These are phyloP conservation scores for Cyprinodon diabolis DNA, from an alignment of 2,797 vertebrate genomes.

Conservation along the genomic window DNA sequence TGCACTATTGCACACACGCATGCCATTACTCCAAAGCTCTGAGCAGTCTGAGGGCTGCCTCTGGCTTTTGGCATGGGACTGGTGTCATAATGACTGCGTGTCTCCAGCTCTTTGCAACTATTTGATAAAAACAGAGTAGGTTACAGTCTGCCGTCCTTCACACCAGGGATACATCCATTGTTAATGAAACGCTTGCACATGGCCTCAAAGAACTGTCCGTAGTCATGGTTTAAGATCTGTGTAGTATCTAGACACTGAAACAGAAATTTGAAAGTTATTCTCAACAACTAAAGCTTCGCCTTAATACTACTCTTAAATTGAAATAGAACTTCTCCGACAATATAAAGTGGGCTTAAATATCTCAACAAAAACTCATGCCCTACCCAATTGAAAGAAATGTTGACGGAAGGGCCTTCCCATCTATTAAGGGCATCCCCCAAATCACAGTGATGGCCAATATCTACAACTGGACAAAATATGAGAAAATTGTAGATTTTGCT, in stretches of 20 bases:
- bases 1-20: slow-evolving; percentile 55
- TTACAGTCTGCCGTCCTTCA: slow-evolving; percentile 69
- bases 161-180: slow-evolving; percentile 64
- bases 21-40: slow-evolving; percentile 47
- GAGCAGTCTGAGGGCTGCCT: slow-evolving; percentile 46
- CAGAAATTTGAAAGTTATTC: slow-evolving; percentile 1
- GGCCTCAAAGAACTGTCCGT: slow-evolving; percentile 49
- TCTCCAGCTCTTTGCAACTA: slow-evolving; percentile 53
- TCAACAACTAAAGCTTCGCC: background rate
- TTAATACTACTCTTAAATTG: background rate
- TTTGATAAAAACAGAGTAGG: slow-evolving; percentile 37
- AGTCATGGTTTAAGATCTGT: slow-evolving; percentile 46
- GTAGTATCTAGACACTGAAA: slow-evolving; percentile 45
- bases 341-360: background rate
- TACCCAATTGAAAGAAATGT: background rate
- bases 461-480: background rate
- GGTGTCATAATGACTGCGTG: slow-evolving; percentile 51
- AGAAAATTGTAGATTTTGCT: background rate
- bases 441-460: background rate
- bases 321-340: background rate
- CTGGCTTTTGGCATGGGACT: slow-evolving; percentile 55
- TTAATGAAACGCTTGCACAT: slow-evolving; percentile 83
- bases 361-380: background rate
- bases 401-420: background rate
- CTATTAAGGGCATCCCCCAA: background rate